phyloP scores from a whole-genome alignment of 2,797 vertebrate genomes.

The Tokudaia tokunoshimensis region DNA sequence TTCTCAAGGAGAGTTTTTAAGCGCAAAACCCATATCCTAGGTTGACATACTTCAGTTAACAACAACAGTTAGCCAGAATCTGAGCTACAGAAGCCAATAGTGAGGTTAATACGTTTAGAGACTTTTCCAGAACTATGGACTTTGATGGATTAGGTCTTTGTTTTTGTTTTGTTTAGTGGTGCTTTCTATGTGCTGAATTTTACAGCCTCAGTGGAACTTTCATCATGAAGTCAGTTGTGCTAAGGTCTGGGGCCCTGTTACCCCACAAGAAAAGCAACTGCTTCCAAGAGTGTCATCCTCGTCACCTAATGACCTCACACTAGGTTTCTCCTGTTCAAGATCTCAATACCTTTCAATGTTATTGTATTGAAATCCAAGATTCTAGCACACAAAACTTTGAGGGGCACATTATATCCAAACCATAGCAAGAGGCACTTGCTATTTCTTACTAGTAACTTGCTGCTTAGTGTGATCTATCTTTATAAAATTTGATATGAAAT shows the following conservation, averaged over 20 bases:
- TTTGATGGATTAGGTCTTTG: background rate
- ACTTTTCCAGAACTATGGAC: background rate
- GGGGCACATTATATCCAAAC: background rate
- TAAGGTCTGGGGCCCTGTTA: background rate
- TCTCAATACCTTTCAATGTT: background rate
- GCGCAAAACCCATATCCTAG: background rate
- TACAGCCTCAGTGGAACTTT: background rate
- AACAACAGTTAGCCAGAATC: background rate
- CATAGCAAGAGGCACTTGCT: background rate
- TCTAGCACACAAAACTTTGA: background rate
- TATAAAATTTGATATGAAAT: conserved; percentile 37
- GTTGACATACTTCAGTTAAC: background rate
- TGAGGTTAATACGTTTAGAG: background rate
- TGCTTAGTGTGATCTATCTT: background rate
- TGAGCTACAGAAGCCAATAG: background rate
- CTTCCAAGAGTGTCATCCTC: background rate
- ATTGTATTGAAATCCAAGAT: background rate
- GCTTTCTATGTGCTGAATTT: background rate
- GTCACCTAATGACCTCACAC: background rate
- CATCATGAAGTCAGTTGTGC: background rate
- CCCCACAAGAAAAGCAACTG: background rate
- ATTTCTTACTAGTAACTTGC: background rate
- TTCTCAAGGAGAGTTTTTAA: background rate
- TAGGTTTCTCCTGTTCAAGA: background rate
- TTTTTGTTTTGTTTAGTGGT: background rate